Evolutionary conservation across 2,888 invertebrate genomes (phyloP).

Genomic region (Phaedon cochleariae): DNA sequence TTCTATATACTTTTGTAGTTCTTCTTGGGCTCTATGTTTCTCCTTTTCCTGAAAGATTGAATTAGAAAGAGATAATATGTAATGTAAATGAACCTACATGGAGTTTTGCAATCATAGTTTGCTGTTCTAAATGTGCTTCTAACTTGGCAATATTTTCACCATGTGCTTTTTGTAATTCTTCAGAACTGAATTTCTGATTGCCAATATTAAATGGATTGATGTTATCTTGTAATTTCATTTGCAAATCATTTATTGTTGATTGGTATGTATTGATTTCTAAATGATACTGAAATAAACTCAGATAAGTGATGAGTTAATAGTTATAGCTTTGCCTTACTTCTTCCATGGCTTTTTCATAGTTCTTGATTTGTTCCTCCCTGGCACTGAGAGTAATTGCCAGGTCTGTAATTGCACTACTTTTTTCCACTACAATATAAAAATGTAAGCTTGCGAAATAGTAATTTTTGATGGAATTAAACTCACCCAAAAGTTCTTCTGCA

Average conservation of each 20-base stretch:
- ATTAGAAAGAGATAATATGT: not conserved
- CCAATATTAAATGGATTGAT: constrained; percentile 47
- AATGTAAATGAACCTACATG: constrained; percentile 36
- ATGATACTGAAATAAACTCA: constrained; percentile 41
- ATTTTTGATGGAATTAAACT: not conserved
- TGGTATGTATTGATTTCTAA: constrained; percentile 49
- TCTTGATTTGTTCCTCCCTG: constrained; percentile 41
- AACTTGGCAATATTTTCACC: constrained; percentile 48
- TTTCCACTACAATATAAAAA: constrained; percentile 45
- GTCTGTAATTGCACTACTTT: constrained; percentile 43
- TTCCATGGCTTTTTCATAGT: constrained; percentile 41
- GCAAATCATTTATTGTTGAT: constrained; percentile 48
- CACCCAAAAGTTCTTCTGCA: constrained; percentile 49
- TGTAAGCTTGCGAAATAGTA: not conserved
- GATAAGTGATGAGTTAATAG: not conserved
- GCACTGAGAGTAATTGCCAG: constrained; percentile 35
- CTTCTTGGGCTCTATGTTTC: constrained; percentile 42
- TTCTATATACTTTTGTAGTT: constrained; percentile 44
- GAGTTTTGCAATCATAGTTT: constrained; percentile 43
- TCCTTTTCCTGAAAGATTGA: constrained; percentile 47
- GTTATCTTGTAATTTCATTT: constrained; percentile 47
- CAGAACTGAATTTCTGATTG: constrained; percentile 47
- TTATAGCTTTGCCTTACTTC: constrained; percentile 42
- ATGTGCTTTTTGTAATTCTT: constrained; percentile 49
- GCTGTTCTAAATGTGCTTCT: constrained; percentile 47